phyloP scores from a whole-genome alignment of 2,888 invertebrate genomes.

The Caenorhabditis sinica region DNA sequence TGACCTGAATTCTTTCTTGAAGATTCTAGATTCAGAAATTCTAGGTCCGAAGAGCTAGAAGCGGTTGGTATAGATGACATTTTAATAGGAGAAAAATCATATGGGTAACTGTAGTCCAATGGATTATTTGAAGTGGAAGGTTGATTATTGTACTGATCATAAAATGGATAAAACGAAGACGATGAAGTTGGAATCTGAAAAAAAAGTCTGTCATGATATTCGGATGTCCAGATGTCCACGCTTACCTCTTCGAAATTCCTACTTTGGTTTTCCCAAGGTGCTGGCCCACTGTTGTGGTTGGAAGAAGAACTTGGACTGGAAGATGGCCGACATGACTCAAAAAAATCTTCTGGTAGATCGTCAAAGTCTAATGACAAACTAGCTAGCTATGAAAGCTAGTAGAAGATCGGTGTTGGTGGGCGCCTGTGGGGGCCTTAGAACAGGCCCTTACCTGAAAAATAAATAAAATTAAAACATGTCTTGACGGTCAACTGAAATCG shows the following conservation, averaged over 20 bases:
- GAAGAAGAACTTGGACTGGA: conserved; percentile 18
- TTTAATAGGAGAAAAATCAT: conserved; percentile 7
- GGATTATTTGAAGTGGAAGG: background rate
- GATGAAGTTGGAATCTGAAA: conserved; percentile 17
- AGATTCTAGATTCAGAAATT: conserved; percentile 4
- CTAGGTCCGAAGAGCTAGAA: conserved; percentile 16
- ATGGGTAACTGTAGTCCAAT: background rate
- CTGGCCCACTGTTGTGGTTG: conserved; percentile 23
- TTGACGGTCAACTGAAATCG: no score
- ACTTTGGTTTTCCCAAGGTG: background rate
- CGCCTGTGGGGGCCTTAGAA: conserved; percentile 13
- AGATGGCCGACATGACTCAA: conserved; percentile 30
- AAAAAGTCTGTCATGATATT: background rate
- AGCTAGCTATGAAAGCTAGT: conserved; percentile 48
- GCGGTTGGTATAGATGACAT: conserved; percentile 11
- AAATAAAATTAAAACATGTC: background rate
- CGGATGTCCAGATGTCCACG: background rate
- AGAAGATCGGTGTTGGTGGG: background rate
- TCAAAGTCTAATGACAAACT: conserved; percentile 71
- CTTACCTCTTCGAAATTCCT: background rate
- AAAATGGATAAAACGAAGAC: background rate
- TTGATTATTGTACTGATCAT: background rate
- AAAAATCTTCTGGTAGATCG: conserved; percentile 63
- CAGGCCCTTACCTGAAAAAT: conserved; percentile 45
- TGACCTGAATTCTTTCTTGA: background rate